Evolutionary conservation across 2,113 vertebrate species (phyloP), one percentile per base, ranked within the genome.

Genomic region (Saccopteryx bilineata): DNA sequence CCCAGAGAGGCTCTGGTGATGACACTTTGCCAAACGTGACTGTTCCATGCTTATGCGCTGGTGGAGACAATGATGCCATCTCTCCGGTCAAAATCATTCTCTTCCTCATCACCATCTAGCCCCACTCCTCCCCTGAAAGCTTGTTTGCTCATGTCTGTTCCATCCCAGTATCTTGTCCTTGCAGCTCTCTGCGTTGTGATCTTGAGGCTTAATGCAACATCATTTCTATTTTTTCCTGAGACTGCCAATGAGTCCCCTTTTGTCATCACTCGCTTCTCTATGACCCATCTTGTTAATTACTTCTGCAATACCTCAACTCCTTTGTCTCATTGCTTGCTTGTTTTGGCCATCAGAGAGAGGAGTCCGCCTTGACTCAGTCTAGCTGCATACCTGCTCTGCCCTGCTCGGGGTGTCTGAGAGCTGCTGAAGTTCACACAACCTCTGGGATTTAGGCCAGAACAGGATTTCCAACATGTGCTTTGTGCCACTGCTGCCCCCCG

Each of bases 31-130:
- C 12, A 24, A 23, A 52, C 0, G 19, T 13, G 31, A 5, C 24
- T 18, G 28, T 7, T 2, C 9, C 0, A 0, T 33, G 50, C 33
- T 0, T 10, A 2, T 6, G 4, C 0, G 8, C 26, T 26, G 48
- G n/a, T 28, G 12, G 71, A 65, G 78, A 23, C 1, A 15, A 79
- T 1, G 3, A 50, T n/a, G 24, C 3, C 18, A 9, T 68, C 33
- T 11, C 13, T 9, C 52, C 5, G 6, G 7, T 5, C 31, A 60
- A 28, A 31, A 7, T 13, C 14, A 9, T 12, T 9, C 21, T 23
- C 4, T 11, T 31, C 33, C 10, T 33, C 3, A 17, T 19, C 19
- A 23, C 6, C 28, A 1, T 13, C 17, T 9, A 14, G 58, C 39
- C 1, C 11, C 23, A 50, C 54, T 31, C 14, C 26, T 24, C 50